phyloP scores from a whole-genome alignment of 1,140 invertebrate genomes.

The Drosophila eugracilis region DNA sequence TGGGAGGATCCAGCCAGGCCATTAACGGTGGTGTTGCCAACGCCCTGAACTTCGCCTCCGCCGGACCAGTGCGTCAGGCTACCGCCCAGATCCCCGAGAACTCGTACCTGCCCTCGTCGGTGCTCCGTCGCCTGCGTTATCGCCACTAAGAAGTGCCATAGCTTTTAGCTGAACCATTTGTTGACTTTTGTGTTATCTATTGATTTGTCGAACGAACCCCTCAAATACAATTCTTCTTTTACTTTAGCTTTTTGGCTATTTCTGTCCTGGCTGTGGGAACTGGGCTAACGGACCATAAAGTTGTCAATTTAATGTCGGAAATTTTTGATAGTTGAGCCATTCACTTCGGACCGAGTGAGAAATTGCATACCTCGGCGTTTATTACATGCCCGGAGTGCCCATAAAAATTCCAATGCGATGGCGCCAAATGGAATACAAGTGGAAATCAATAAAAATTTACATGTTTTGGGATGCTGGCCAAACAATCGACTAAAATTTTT shows the following conservation, averaged over 20 bases:
- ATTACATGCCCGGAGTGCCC: conserved; percentile 32
- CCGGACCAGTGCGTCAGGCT: conserved; percentile 50
- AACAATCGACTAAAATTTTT: conserved; percentile 69
- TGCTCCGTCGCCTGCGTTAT: conserved; percentile 68
- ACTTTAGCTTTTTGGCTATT: conserved; percentile 14
- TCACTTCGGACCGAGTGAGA: conserved; percentile 12
- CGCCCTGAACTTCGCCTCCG: conserved; percentile 73
- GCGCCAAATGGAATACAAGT: conserved; percentile 57
- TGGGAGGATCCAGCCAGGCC: conserved; percentile 58
- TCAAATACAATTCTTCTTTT: conserved; percentile 63
- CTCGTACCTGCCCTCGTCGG: conserved; percentile 73
- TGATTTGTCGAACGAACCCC: conserved; percentile 58
- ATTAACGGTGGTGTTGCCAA: conserved; percentile 64
- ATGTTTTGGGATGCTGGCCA: conserved; percentile 48
- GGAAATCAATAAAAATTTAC: conserved; percentile 74
- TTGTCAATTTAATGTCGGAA: conserved; percentile 13
- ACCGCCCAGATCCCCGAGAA: conserved; percentile 64
- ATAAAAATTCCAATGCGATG: conserved; percentile 70
- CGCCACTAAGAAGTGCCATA: conserved; percentile 46
- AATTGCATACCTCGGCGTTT: conserved; percentile 58
- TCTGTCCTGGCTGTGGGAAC: conserved; percentile 12
- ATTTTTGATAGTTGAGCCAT: conserved; percentile 11
- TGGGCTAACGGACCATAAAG: conserved; percentile 15
- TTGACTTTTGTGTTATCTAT: conserved; percentile 73
- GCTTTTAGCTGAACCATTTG: conserved; percentile 36